These are phyloP conservation scores for Helobdella robusta DNA, from an alignment of 2,888 invertebrate genomes.

Conservation along the genomic window DNA sequence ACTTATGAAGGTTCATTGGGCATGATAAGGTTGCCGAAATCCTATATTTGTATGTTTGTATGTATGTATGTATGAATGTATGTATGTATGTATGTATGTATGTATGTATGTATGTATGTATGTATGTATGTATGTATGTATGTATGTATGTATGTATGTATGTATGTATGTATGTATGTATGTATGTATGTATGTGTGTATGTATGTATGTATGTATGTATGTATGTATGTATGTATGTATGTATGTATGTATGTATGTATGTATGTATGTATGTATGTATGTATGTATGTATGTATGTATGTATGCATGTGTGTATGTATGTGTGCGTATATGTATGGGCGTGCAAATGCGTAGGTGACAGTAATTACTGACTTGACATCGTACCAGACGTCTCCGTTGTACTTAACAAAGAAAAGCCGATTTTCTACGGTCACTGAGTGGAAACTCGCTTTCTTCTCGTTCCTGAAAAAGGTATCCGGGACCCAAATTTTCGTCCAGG, in stretches of 20 bases:
- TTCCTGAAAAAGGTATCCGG: conserved; percentile 37
- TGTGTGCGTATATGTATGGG: conserved; percentile 12
- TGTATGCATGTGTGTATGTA: conserved; percentile 13
- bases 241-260: conserved; percentile 26
- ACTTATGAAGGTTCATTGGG: conserved; percentile 44
- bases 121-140: conserved; percentile 24
- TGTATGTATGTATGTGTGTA: conserved; percentile 28
- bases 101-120: conserved; percentile 23
- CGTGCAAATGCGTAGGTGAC: no score
- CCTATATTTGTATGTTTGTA: conserved; percentile 30
- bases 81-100: conserved; percentile 22
- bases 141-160: conserved; percentile 26
- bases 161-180: conserved; percentile 28
- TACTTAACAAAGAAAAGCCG: conserved; percentile 32
- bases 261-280: conserved; percentile 26
- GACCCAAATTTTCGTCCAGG: conserved; percentile 35
- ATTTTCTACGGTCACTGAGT: conserved; percentile 36
- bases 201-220: conserved; percentile 27
- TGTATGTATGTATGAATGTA: conserved; percentile 17
- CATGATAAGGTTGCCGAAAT: conserved; percentile 41
- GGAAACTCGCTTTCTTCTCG: conserved; percentile 35
- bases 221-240: conserved; percentile 28
- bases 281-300: conserved; percentile 22
- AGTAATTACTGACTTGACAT: conserved; percentile 34
- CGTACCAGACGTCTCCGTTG: conserved; percentile 36